Evolutionary conservation across 2,888 invertebrate species (phyloP).

Genomic region (Busseola fusca): DNA sequence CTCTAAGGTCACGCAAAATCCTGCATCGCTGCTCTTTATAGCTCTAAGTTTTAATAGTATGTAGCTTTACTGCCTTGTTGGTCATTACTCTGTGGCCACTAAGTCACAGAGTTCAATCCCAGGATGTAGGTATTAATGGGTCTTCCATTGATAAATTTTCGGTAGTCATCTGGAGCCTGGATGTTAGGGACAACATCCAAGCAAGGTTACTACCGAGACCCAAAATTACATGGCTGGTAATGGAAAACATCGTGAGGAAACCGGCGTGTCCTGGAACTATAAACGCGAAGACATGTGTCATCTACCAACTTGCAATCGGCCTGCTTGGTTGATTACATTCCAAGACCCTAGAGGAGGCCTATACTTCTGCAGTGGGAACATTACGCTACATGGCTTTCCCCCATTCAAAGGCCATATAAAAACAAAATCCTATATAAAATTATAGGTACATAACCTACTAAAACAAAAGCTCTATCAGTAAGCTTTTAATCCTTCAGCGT

Average conservation of each 20-base stretch:
- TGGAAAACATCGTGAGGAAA: background rate
- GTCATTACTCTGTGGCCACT: no score
- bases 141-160: background rate
- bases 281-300: no score
- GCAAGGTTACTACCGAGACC: no score
- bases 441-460: background rate
- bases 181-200: no score
- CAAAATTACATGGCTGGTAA: background rate
- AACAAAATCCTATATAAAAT: slow-evolving; percentile 9
- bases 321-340: background rate
- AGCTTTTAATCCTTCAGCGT: slow-evolving; percentile 30
- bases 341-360: background rate
- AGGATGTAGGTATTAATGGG: background rate
- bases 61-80: background rate
- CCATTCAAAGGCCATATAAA: slow-evolving; percentile 3
- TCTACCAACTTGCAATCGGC: background rate
- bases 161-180: background rate
- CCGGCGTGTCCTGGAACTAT: background rate
- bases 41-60: background rate
- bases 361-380: background rate
- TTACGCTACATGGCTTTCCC: background rate
- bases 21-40: background rate
- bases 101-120: background rate
- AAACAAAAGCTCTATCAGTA: slow-evolving; percentile 28
- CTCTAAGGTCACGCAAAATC: background rate